Evolutionary conservation across 1,140 invertebrate genomes (phyloP).

Genomic region (Asobara japonica): DNA sequence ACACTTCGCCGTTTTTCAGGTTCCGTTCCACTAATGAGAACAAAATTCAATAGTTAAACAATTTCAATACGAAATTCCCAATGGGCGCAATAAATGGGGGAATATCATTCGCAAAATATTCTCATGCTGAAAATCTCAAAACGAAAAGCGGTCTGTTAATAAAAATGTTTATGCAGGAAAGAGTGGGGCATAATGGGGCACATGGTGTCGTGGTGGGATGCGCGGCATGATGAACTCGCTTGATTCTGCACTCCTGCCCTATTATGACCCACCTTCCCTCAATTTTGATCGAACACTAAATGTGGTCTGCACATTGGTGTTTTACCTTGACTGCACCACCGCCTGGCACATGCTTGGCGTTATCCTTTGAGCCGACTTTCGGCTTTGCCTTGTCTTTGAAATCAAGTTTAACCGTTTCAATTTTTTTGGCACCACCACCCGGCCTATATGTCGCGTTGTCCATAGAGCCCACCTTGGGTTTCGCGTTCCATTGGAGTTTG

Average conservation of each 20-base stretch:
- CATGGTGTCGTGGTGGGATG: no score
- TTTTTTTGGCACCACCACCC: slow-evolving; percentile 92
- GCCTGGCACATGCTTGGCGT: slow-evolving; percentile 86
- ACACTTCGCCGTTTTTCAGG: no score
- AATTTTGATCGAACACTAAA: not conserved
- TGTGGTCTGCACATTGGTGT: not conserved
- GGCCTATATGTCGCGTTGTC: slow-evolving; percentile 94
- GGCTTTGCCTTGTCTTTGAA: slow-evolving; percentile 92
- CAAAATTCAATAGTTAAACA: no score
- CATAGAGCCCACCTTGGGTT: slow-evolving; percentile 91
- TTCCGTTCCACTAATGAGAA: no score
- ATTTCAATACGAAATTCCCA: no score
- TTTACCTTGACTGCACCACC: slow-evolving; percentile 91
- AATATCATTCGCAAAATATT: not conserved
- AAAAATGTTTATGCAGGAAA: no score
- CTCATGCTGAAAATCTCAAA: not conserved
- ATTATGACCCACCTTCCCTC: not conserved
- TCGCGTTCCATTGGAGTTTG: slow-evolving; percentile 92
- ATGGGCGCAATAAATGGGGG: not conserved
- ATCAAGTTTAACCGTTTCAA: slow-evolving; percentile 87
- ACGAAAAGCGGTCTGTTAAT: not conserved
- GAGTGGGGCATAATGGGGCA: no score
- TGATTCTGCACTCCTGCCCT: no score
- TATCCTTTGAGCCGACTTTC: slow-evolving; percentile 93
- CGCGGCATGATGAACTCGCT: no score